Evolutionary conservation across 2,888 invertebrate species (phyloP).

Genomic region (Rhamphomyia laevipes): DNA sequence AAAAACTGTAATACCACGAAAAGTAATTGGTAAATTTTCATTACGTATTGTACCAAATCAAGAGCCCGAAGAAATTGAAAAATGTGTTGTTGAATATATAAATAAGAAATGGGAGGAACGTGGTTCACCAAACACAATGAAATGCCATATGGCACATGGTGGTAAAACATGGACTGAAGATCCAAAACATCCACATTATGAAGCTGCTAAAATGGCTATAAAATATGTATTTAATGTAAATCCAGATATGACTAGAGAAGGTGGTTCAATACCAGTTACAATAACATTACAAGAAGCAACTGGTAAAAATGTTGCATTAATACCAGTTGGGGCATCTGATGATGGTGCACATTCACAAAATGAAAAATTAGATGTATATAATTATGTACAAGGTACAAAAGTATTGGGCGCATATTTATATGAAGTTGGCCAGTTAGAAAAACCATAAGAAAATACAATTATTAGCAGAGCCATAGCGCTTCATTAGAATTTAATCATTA

Average conservation of each 20-base stretch:
- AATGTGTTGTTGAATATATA: constrained; percentile 65
- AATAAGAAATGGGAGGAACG: constrained; percentile 66
- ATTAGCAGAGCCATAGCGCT: too few species aligned
- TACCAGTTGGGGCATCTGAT: constrained; percentile 86
- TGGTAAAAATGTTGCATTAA: constrained; percentile 82
- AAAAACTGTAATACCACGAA: constrained; percentile 89
- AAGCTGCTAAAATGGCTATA: constrained; percentile 73
- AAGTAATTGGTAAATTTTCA: constrained; percentile 94
- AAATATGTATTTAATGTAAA: constrained; percentile 74
- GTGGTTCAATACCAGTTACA: constrained; percentile 95
- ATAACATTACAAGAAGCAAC: constrained; percentile 86
- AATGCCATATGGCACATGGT: constrained; percentile 50
- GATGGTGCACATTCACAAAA: constrained; percentile 99
- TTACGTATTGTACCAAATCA: constrained; percentile 94
- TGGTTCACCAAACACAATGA: constrained; percentile 77
- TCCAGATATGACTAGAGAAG: constrained; percentile 93
- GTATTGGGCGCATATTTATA: constrained; percentile 79
- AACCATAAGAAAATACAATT: neutral
- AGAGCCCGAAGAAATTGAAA: constrained; percentile 68
- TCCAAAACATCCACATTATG: constrained; percentile 83
- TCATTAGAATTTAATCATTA: too few species aligned
- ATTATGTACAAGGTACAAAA: constrained; percentile 92
- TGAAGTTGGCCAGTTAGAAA: constrained; percentile 43
- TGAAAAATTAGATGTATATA: constrained; percentile 86
- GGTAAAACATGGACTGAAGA: constrained; percentile 91